Conservation (phyloP, 2,113 vertebrate species). For the Phalacrocorax pelagicus region DNA sequence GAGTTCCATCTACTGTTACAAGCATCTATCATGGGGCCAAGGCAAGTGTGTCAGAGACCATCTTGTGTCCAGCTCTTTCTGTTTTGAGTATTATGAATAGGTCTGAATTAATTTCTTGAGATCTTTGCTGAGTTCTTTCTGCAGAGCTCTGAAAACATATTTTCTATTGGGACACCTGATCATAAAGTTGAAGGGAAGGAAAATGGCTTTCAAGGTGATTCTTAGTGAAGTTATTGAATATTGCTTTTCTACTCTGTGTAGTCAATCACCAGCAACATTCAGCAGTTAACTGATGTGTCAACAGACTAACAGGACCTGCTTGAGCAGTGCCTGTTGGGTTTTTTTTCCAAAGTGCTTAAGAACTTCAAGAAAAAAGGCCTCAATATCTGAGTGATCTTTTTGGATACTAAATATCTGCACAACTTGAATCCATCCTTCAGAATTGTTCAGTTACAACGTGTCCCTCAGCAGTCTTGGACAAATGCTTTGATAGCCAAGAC, state of each 20-base stretch:
- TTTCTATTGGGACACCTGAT: neutral
- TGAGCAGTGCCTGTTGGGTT: accelerated
- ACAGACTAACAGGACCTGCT: neutral
- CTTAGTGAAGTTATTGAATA: neutral
- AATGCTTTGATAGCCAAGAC: neutral
- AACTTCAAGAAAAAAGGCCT: neutral
- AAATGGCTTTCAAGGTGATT: neutral
- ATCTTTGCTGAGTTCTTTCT: neutral
- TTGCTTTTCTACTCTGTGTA: neutral
- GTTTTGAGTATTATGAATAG: neutral
- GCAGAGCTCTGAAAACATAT: neutral
- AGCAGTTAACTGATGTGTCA: neutral
- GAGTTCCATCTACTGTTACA: neutral
- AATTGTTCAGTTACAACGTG: neutral
- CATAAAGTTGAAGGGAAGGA: neutral
- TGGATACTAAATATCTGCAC: neutral
- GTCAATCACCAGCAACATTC: neutral
- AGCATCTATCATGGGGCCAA: neutral
- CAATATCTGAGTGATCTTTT: neutral
- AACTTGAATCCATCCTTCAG: neutral
- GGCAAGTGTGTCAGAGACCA: neutral
- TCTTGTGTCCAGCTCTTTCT: neutral
- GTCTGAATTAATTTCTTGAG: neutral
- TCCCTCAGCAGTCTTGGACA: neutral
- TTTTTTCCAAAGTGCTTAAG: neutral